Evolutionary conservation across 2,113 vertebrate genomes (phyloP).

Genomic region (Marcusenius ussheri): DNA sequence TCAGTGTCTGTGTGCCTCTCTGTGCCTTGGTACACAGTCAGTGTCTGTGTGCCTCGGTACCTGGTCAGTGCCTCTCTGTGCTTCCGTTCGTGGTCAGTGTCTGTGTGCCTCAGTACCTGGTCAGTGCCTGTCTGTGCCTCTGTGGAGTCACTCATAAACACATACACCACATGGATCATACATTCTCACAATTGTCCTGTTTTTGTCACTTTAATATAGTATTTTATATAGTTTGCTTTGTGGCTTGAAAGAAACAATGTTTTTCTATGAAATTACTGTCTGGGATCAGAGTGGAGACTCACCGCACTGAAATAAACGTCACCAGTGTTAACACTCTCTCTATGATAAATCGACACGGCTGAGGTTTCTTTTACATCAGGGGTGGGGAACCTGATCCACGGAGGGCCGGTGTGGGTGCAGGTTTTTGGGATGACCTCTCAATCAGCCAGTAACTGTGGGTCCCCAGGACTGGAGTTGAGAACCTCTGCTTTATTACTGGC

Average conservation of each 20-base stretch:
- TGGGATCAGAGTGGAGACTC: not conserved
- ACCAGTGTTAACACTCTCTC: not conserved
- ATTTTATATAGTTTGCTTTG: not conserved
- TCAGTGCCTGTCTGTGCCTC: not conserved
- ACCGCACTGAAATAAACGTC: not conserved
- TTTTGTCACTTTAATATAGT: not conserved
- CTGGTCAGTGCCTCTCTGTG: too few species aligned
- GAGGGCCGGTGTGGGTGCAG: too few species aligned
- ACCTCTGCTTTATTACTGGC: too few species aligned
- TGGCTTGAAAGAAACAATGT: not conserved
- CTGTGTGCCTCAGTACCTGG: too few species aligned
- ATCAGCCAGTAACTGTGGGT: too few species aligned
- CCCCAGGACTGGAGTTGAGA: too few species aligned
- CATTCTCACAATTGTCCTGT: not conserved
- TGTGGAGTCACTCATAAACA: not conserved
- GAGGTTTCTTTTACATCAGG: not conserved
- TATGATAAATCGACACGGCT: not conserved
- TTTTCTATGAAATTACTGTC: not conserved
- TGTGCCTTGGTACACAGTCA: not conserved
- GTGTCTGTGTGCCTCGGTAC: not conserved
- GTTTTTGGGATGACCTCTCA: too few species aligned
- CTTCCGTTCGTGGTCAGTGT: not conserved
- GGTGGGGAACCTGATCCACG: too few species aligned
- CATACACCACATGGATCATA: not conserved
- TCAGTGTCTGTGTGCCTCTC: not conserved